Conservation (phyloP, 2,888 invertebrate species). For the Portevinia maculata region DNA sequence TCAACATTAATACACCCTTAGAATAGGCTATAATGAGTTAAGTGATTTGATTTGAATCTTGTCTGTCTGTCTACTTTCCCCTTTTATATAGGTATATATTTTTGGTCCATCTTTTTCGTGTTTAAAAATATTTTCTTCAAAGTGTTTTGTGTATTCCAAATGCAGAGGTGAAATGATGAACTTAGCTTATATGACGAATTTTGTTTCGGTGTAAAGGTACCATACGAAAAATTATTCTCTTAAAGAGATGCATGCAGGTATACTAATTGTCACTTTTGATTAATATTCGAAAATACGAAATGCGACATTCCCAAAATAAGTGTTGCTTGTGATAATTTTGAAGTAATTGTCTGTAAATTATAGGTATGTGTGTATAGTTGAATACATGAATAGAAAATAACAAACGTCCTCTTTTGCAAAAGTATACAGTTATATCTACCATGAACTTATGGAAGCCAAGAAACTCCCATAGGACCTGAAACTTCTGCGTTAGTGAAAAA, state of each 20-base stretch:
- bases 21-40: no score
- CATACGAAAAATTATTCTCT: background rate
- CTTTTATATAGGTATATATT: no score
- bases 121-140: no score
- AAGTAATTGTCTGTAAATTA: slow-evolving; percentile 19
- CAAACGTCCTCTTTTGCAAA: no score
- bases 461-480: slow-evolving; percentile 61
- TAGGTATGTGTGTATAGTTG: background rate
- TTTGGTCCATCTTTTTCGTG: no score
- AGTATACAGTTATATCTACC: background rate
- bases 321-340: slow-evolving; percentile 12
- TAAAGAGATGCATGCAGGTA: background rate
- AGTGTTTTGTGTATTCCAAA: no score
- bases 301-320: background rate
- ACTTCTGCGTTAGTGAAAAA: slow-evolving; percentile 62
- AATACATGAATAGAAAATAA: slow-evolving; percentile 11
- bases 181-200: no score
- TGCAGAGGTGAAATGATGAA: no score
- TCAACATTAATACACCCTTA: no score
- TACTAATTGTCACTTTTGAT: background rate
- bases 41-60: no score
- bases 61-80: no score
- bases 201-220: no score
- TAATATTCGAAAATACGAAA: background rate
- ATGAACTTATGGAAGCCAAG: slow-evolving; percentile 25